These are phyloP conservation scores for Mesorhabditis belari DNA, from an alignment of 2,888 invertebrate genomes.

Conservation along the genomic window DNA sequence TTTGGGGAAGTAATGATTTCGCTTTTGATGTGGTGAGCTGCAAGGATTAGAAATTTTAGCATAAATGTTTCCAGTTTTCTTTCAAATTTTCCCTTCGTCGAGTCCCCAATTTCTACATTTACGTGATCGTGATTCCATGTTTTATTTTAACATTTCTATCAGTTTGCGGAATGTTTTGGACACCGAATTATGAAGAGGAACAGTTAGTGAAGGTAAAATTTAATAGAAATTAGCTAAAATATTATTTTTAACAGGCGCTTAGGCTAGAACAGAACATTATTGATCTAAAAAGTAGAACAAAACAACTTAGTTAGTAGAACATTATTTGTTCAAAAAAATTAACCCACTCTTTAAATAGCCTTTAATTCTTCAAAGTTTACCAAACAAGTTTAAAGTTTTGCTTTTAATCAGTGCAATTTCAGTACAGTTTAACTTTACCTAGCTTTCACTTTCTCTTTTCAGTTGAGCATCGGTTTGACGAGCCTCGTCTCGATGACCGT, in stretches of 20 bases:
- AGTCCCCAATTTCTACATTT: neutral
- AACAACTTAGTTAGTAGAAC: too few relatives aligned
- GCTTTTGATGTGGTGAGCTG: neutral
- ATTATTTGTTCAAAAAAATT: too few relatives aligned
- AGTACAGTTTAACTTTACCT: too few relatives aligned
- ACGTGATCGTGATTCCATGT: neutral
- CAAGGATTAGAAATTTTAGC: neutral
- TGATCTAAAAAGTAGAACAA: too few relatives aligned
- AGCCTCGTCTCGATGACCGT: neutral
- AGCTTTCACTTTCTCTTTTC: too few relatives aligned
- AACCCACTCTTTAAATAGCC: too few relatives aligned
- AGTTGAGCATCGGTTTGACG: neutral
- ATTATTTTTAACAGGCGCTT: too few relatives aligned
- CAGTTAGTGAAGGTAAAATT: neutral
- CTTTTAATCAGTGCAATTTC: too few relatives aligned
- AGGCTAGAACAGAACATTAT: too few relatives aligned
- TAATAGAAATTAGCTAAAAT: too few relatives aligned
- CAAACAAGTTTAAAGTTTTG: too few relatives aligned
- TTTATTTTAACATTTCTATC: neutral
- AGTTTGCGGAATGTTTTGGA: neutral
- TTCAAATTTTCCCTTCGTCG: neutral
- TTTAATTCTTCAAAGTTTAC: too few relatives aligned
- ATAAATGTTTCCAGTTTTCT: neutral
- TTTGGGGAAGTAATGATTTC: neutral
- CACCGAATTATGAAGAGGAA: neutral